A percentile compares a stretch with the other conserved stretches of the same genome.
These are phyloP conservation scores for Hydropsyche betteni DNA, from an alignment of 2,888 invertebrate genomes.

Conservation along the genomic window DNA sequence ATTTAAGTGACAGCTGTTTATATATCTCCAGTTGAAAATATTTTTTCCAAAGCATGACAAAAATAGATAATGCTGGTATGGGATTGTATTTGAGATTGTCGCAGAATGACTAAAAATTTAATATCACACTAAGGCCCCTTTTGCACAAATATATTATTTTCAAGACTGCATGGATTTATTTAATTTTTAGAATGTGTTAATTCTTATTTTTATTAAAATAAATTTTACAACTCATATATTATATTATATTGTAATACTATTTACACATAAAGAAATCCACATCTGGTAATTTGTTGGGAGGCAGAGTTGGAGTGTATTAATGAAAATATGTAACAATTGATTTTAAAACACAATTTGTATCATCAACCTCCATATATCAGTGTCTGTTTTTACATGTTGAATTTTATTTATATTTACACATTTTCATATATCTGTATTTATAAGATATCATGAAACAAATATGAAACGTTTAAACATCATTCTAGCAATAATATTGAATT, in stretches of 20 bases:
- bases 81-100: conserved; percentile 50
- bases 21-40: conserved; percentile 37
- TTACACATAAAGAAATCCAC: conserved; percentile 20
- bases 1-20: conserved; percentile 41
- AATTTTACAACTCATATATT: background rate
- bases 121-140: conserved; percentile 48
- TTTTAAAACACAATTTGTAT: conserved; percentile 2
- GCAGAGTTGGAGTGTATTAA: conserved; percentile 48
- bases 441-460: background rate
- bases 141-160: conserved; percentile 50
- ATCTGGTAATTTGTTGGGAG: conserved; percentile 39
- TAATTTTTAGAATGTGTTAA: conserved; percentile 51
- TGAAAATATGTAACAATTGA: background rate
- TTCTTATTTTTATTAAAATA: conserved; percentile 45
- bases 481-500: conserved; percentile 28
- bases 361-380: conserved; percentile 6
- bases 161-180: conserved; percentile 51
- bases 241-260: background rate
- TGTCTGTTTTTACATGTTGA: too few relatives aligned
- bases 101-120: conserved; percentile 50
- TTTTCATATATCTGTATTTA: background rate
- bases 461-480: background rate
- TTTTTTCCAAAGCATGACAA: conserved; percentile 49
- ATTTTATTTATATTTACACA: conserved; percentile 17
- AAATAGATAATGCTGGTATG: conserved; percentile 50